A percentile compares a stretch with the other conserved stretches of the same genome.
These are phyloP conservation scores for Zygaena filipendulae DNA, from an alignment of 2,888 invertebrate genomes.

Conservation along the genomic window DNA sequence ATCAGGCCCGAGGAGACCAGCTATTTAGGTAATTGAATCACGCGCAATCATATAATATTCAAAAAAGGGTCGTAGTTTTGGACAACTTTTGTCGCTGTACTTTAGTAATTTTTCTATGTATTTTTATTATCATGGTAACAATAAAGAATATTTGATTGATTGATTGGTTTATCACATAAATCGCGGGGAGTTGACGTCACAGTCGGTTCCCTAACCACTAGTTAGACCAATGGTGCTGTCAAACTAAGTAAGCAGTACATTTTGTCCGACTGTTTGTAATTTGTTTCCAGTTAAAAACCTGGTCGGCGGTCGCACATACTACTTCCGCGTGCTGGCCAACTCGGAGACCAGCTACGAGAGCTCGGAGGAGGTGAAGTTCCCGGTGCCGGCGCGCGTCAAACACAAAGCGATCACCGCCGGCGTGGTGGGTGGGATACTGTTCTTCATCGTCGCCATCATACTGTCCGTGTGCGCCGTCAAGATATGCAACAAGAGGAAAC, in stretches of 20 bases:
- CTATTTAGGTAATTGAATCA: constrained; percentile 81
- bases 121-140: no score
- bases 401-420: constrained; percentile 97
- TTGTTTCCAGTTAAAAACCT: constrained; percentile 90
- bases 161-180: no score
- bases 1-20: constrained; percentile 91
- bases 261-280: no score
- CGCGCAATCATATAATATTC: no score
- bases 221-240: no score
- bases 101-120: no score
- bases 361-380: constrained; percentile 89
- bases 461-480: constrained; percentile 97
- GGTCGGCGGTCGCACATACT: constrained; percentile 90
- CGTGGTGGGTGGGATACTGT: constrained; percentile 95
- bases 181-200: no score
- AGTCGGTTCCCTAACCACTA: no score
- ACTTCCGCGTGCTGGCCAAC: constrained; percentile 91
- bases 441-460: constrained; percentile 97
- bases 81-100: no score
- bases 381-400: constrained; percentile 90
- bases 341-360: constrained; percentile 87
- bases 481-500: constrained; percentile 96
- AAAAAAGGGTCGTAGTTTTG: background rate
- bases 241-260: no score
- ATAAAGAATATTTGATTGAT: no score